A percentile compares a stretch with the other conserved stretches of the same genome.
Evolutionary conservation across 2,113 vertebrate species (phyloP).

Genomic region (Lichenostomus cassidix): DNA sequence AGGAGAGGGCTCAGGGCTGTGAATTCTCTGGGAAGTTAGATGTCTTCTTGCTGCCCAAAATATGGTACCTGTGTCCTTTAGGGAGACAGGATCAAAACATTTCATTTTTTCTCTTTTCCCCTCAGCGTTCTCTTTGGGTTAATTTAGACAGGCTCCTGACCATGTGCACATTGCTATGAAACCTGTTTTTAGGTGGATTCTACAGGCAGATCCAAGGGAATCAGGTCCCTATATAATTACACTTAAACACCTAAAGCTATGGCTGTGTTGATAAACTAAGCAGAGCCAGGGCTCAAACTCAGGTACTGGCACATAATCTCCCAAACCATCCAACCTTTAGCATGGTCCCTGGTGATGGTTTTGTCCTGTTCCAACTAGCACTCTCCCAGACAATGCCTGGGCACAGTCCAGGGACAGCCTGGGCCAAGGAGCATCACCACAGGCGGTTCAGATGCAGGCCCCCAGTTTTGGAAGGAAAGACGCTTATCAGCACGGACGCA

Average conservation of each 20-base stretch:
- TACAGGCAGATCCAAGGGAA: not conserved
- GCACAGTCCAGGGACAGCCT: not conserved
- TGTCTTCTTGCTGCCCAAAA: not conserved
- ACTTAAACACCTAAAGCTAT: not conserved
- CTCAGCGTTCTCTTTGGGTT: not conserved
- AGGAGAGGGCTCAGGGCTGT: not conserved
- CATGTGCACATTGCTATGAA: not conserved
- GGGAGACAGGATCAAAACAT: not conserved
- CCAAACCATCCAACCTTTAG: not conserved
- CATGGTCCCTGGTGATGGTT: slow-evolving; percentile 17
- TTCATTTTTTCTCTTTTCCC: not conserved
- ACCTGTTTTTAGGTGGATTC: not conserved
- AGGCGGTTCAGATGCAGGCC: slow-evolving; percentile 58
- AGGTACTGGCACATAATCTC: not conserved
- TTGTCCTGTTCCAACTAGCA: slow-evolving; percentile 57
- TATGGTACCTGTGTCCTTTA: not conserved
- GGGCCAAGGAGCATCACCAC: slow-evolving; percentile 52
- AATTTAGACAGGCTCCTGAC: not conserved
- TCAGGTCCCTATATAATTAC: not conserved
- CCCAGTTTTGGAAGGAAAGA: slow-evolving; percentile 26
- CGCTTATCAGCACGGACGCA: not conserved
- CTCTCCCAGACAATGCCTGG: slow-evolving; percentile 53
- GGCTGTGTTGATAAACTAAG: slow-evolving; percentile 23
- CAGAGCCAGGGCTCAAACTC: not conserved
- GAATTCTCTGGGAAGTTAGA: not conserved